These are phyloP conservation scores for Takifugu bimaculatus DNA, from an alignment of 2,113 vertebrate species.

Conservation along the genomic window DNA sequence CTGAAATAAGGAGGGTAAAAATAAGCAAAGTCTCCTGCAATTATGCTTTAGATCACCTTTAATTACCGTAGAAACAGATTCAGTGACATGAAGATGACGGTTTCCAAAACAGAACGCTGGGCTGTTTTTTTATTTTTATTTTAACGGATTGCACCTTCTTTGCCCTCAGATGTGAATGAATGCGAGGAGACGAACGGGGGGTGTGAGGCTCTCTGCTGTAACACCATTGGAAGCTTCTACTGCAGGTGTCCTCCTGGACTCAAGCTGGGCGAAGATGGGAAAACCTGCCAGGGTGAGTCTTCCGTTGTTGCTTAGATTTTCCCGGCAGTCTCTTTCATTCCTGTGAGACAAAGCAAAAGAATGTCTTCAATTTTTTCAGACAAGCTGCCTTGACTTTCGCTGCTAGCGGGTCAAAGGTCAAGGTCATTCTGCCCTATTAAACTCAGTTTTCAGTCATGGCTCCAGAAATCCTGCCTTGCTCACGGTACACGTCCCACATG, in stretches of 20 bases:
- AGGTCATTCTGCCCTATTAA: not conserved
- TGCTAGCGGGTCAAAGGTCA: not conserved
- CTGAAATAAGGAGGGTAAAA: slow-evolving; percentile 13
- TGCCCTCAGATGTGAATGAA: slow-evolving; percentile 76
- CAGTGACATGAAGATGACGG: no score
- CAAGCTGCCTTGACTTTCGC: no score
- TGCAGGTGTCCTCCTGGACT: slow-evolving; percentile 73
- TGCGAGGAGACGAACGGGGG: slow-evolving; percentile 74
- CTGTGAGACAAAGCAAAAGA: not conserved
- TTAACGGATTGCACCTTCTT: slow-evolving; percentile 1
- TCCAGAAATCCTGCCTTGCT: no score
- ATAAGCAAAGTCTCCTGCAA: slow-evolving; percentile 5
- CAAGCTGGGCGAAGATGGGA: slow-evolving; percentile 71
- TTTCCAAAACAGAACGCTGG: no score
- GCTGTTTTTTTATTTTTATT: no score
- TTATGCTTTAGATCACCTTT: slow-evolving; percentile 13
- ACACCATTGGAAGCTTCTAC: slow-evolving; percentile 83
- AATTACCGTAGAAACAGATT: not conserved
- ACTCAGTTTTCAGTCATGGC: no score
- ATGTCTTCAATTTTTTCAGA: no score
- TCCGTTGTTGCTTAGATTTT: not conserved
- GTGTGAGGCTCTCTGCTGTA: slow-evolving; percentile 76
- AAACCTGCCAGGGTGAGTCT: slow-evolving; percentile 75
- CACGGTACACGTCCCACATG: no score
- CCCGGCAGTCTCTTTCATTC: not conserved